Percentiles rank a stretch among this genome's conserved stretches.
These are phyloP conservation scores for Archips xylosteana DNA, from an alignment of 2,888 invertebrate genomes.

Conservation along the genomic window DNA sequence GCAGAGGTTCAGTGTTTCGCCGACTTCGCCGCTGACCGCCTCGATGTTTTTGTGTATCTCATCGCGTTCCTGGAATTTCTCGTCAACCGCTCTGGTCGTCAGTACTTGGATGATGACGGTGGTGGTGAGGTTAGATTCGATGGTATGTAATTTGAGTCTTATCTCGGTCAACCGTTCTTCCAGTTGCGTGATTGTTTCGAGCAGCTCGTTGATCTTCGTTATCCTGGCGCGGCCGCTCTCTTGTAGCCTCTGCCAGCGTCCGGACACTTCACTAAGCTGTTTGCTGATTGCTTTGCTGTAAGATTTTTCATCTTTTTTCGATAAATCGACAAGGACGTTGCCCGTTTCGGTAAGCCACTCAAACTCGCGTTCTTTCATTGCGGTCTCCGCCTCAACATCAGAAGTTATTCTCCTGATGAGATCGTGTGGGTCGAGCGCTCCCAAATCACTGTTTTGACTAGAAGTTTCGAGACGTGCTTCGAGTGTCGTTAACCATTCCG, in stretches of 20 bases:
- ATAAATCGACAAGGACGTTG: conserved; percentile 86
- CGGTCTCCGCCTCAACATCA: conserved; percentile 91
- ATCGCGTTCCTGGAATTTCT: conserved; percentile 89
- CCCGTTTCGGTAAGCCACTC: conserved; percentile 92
- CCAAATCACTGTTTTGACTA: conserved; percentile 77
- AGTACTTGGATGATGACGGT: conserved; percentile 89
- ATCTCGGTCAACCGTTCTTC: conserved; percentile 91
- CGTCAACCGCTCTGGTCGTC: conserved; percentile 88
- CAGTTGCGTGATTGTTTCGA: conserved; percentile 89
- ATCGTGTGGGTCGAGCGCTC: conserved; percentile 89
- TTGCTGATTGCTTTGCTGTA: conserved; percentile 84
- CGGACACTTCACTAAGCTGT: conserved; percentile 85
- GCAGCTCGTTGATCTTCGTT: conserved; percentile 89
- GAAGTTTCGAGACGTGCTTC: conserved; percentile 88
- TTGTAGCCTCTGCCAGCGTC: conserved; percentile 89
- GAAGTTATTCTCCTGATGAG: conserved; percentile 89
- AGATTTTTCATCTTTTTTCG: conserved; percentile 86
- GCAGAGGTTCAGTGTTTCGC: conserved; percentile 92
- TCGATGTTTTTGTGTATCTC: conserved; percentile 91
- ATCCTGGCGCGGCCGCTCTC: conserved; percentile 88
- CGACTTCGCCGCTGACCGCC: conserved; percentile 90
- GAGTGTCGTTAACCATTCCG: conserved; percentile 89
- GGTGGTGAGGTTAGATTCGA: conserved; percentile 89
- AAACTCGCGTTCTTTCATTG: conserved; percentile 90
- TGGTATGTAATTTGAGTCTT: conserved; percentile 89